phyloP scores from a whole-genome alignment of 2,888 invertebrate species.

The Geophilus truncorum region DNA sequence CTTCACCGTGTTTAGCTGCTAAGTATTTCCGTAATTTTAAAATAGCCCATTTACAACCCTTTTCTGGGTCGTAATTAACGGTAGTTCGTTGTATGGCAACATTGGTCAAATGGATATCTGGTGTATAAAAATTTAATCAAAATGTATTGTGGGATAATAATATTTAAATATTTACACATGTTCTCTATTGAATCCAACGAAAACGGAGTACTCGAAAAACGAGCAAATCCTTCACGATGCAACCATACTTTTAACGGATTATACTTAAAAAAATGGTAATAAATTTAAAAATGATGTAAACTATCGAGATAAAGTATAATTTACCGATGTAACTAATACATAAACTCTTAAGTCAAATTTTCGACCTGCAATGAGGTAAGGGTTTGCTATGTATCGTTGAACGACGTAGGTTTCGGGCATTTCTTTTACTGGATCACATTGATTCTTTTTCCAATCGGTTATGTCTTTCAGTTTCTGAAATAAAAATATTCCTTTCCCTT shows the following conservation, averaged over 20 bases:
- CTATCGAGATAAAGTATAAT: constrained; percentile 37
- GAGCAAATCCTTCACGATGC: constrained; percentile 60
- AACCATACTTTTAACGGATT: constrained; percentile 55
- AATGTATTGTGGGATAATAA: not conserved
- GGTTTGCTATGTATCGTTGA: constrained; percentile 58
- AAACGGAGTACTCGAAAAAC: constrained; percentile 57
- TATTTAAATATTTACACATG: constrained; percentile 49
- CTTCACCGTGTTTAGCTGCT: constrained; percentile 54
- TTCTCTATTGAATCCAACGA: constrained; percentile 57
- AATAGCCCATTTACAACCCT: constrained; percentile 58
- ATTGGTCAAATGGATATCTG: constrained; percentile 54
- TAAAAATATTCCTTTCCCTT: constrained; percentile 60
- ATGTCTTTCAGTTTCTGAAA: constrained; percentile 56
- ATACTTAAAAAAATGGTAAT: constrained; percentile 45
- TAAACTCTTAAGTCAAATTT: constrained; percentile 62
- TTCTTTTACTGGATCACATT: not conserved
- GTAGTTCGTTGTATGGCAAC: constrained; percentile 56
- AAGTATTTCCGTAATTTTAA: constrained; percentile 55
- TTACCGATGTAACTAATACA: constrained; percentile 57
- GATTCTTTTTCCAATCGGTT: constrained; percentile 51
- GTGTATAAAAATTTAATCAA: no score
- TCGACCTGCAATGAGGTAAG: constrained; percentile 57
- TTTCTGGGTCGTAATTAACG: constrained; percentile 51
- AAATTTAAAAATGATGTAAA: not conserved
- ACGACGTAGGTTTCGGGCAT: constrained; percentile 51